Conservation (phyloP, 2,113 vertebrate species). For the Maccullochella peelii region DNA sequence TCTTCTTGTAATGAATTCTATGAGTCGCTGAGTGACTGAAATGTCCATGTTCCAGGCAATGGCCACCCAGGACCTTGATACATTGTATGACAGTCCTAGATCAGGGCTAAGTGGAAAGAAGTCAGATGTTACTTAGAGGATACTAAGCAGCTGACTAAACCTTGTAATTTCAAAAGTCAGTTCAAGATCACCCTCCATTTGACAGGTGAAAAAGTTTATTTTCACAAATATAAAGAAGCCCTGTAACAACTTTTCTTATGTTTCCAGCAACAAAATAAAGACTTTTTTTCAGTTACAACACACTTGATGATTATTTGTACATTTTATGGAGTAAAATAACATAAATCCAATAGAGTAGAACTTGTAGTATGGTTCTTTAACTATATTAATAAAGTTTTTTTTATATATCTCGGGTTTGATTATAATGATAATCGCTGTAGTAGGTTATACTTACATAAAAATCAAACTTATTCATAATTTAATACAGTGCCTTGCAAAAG, state of each 20-base stretch:
- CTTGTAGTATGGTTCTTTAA: background rate
- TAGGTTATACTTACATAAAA: background rate
- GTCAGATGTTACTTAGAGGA: background rate
- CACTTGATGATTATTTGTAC: background rate
- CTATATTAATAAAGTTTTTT: too few relatives aligned
- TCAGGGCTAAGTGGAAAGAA: background rate
- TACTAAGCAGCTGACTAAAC: background rate
- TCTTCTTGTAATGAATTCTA: too few relatives aligned
- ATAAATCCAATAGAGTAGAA: background rate
- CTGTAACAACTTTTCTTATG: background rate
- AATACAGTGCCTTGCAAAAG: too few relatives aligned
- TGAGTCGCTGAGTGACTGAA: background rate
- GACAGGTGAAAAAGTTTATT: background rate
- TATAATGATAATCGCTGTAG: background rate
- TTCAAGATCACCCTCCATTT: background rate
- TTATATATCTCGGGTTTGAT: background rate
- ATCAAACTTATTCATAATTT: background rate
- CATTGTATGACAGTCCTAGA: background rate
- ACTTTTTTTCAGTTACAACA: background rate
- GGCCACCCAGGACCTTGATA: background rate
- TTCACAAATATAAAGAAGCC: background rate
- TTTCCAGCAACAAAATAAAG: background rate
- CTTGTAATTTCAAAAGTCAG: background rate
- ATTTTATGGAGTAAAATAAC: constrained; percentile 13
- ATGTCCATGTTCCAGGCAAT: background rate